Percentiles rank a stretch among this genome's conserved stretches.
phyloP scores from a whole-genome alignment of 2,113 vertebrate genomes.

The Odontophorus gujanensis region DNA sequence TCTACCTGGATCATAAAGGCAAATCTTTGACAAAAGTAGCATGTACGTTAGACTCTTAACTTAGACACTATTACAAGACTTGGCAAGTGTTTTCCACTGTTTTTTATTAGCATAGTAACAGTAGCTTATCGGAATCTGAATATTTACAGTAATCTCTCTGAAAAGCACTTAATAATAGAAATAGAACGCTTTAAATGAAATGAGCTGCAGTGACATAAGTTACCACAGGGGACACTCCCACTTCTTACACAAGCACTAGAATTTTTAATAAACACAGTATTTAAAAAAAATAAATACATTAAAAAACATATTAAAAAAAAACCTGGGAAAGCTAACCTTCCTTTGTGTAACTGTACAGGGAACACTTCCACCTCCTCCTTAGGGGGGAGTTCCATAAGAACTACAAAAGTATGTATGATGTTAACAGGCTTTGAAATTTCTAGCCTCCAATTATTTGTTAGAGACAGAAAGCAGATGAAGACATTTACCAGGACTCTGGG shows the following conservation, averaged over 20 bases:
- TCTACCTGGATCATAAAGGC: not conserved
- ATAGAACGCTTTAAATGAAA: not conserved
- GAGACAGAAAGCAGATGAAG: not conserved
- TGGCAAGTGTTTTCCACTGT: constrained; percentile 2
- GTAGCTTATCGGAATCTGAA: constrained; percentile 17
- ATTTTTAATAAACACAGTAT: not conserved
- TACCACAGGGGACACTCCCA: not conserved
- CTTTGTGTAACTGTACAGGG: not conserved
- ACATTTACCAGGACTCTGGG: not conserved
- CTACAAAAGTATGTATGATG: not conserved
- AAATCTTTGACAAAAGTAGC: constrained; percentile 38
- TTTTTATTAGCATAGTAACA: constrained; percentile 4
- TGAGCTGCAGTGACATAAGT: not conserved
- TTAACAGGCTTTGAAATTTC: not conserved
- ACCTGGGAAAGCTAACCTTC: not conserved
- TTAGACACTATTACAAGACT: not conserved
- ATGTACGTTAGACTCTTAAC: constrained; percentile 40
- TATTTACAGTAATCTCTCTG: not conserved
- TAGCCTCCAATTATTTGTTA: not conserved
- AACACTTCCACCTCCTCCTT: not conserved
- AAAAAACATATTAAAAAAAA: not conserved
- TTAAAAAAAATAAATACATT: not conserved
- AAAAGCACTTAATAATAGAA: constrained; percentile 18
- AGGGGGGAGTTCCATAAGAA: not conserved
- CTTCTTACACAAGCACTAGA: not conserved